phyloP scores from a whole-genome alignment of 2,888 invertebrate species.

The Tenthredo amoena region DNA sequence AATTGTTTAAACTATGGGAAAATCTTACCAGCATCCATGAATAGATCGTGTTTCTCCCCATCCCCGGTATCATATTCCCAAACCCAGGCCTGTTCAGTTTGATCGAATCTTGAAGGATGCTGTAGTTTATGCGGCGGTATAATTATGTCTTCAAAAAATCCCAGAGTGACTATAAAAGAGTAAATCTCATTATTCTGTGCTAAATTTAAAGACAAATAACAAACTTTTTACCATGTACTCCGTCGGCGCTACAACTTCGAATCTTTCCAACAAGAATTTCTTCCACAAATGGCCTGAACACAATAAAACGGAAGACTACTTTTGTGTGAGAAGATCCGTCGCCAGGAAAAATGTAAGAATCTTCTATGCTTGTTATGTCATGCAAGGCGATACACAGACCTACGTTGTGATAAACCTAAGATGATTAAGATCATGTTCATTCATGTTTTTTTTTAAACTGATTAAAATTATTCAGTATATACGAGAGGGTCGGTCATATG shows the following conservation, averaged over 20 bases:
- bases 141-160: constrained; percentile 98
- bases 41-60: constrained; percentile 92
- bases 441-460: not conserved
- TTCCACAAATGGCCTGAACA: constrained; percentile 96
- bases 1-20: not conserved
- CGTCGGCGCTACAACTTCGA: constrained; percentile 93
- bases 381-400: constrained; percentile 96
- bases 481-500: no score
- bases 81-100: constrained; percentile 96
- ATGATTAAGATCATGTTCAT: constrained; percentile 61
- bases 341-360: constrained; percentile 96
- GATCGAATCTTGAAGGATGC: constrained; percentile 95
- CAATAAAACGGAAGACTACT: constrained; percentile 95
- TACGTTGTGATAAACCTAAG: constrained; percentile 94
- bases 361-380: constrained; percentile 93
- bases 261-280: constrained; percentile 97
- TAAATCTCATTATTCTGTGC: constrained; percentile 73
- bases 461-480: not conserved
- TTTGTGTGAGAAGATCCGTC: constrained; percentile 97
- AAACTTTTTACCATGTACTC: constrained; percentile 87
- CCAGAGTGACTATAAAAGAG: constrained; percentile 91
- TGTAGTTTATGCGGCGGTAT: constrained; percentile 95
- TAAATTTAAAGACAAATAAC: constrained; percentile 26
- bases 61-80: constrained; percentile 96
- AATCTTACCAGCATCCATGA: constrained; percentile 91